These are phyloP conservation scores for Phoebastria nigripes DNA, from an alignment of 2,797 vertebrate genomes.

Conservation along the genomic window DNA sequence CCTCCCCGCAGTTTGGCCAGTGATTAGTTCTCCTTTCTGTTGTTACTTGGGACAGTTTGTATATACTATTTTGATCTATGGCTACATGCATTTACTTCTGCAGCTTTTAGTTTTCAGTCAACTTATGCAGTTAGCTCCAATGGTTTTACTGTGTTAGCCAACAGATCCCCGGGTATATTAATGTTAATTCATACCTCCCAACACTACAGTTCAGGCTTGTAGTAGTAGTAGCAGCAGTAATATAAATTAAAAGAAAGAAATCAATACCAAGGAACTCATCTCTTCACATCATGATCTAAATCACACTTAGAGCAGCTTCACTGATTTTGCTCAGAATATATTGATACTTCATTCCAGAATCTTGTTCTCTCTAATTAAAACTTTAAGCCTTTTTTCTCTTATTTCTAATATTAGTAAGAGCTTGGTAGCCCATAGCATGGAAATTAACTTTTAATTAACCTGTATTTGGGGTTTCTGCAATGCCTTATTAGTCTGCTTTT, in stretches of 20 bases:
- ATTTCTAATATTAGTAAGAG: background rate
- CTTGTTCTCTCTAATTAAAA: background rate
- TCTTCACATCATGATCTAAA: background rate
- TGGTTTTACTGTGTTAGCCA: background rate
- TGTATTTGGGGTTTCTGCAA: background rate
- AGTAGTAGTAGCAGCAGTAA: background rate
- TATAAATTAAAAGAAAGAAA: background rate
- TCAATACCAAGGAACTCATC: background rate
- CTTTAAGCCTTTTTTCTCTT: background rate
- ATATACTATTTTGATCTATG: background rate
- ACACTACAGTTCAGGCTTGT: background rate
- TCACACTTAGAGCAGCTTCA: background rate
- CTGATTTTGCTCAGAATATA: background rate
- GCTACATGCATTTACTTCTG: background rate
- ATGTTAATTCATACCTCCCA: background rate
- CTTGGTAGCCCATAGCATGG: background rate
- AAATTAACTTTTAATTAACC: background rate
- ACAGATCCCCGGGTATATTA: background rate
- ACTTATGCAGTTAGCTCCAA: background rate
- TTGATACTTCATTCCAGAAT: background rate
- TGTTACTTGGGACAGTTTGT: background rate
- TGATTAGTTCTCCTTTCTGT: background rate
- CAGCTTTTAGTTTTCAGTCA: background rate
- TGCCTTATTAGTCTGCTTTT: background rate
- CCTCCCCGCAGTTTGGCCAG: background rate